Base-by-base conservation (phyloP, 2,797 vertebrate species). In the Apodemus agrarius region DNA sequence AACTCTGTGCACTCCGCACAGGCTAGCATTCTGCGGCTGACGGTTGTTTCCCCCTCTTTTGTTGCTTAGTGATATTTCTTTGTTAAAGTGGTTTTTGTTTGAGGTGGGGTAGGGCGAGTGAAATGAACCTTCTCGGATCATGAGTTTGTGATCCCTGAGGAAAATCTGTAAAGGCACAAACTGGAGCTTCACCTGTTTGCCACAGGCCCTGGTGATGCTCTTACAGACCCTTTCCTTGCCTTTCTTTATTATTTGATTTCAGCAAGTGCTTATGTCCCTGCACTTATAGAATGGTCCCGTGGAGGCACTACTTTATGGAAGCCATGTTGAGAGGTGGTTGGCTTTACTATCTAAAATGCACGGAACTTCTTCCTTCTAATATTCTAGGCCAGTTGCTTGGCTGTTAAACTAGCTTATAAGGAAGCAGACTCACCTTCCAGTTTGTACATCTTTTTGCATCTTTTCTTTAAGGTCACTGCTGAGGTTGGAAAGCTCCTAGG, bases 401-500 rank as follows among this genome's bases (percentile, higher is more conserved):
- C 26, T 67, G 61, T 6, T 85, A 24, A 59, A 79, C 26, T 69
- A 17, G 6, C 83, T 93, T 86, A 14, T 21, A 8, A 81, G 26
- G 46, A 57, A 57, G 0, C 31, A 1, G 34, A 43, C 22, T 80
- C 43, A 29, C 40, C 46, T 16, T 74, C 29, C 3, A 2, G 29
- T 21, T 65, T 22, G 9, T 61, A 22, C 17, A 0, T n/a, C 40
- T 89, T 59, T 82, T 92, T 57, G 1, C 75, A 49, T 76, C 79
- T 0, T 97, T 5, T 97, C 26, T 94, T 98, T 84, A 98, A 99
- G 99, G 99, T 99, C 98, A 99, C 99, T 0, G 26, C 99, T 65
- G 99, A 99, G 46, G 98, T 99, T 74, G 99, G 98, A 22, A 98
- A 98, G 97, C 98, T 99, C 96, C 98, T 99, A 79, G 99, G 99